Conservation (phyloP, 1,140 invertebrate species). For the Paraescarpia echinospica region DNA sequence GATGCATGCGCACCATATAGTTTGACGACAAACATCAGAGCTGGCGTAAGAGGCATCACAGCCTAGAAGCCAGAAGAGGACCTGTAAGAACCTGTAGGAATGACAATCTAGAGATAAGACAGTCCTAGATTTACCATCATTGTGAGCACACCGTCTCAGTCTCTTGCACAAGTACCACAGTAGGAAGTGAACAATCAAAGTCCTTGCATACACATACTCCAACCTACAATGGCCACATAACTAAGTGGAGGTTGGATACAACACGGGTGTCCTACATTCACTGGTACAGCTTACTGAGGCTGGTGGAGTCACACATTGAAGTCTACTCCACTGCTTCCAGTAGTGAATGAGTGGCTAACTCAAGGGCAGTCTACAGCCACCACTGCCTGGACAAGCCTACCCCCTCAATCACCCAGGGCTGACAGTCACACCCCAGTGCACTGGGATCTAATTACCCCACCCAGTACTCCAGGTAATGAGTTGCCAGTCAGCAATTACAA, state of each 20-base stretch:
- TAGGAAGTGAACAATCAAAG: not conserved
- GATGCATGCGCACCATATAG: too few relatives aligned
- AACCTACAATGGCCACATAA: not conserved
- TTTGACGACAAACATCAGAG: too few relatives aligned
- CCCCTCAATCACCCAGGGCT: not conserved
- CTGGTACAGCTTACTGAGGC: not conserved
- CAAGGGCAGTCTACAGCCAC: not conserved
- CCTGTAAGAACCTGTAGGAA: too few relatives aligned
- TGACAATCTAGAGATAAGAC: not conserved
- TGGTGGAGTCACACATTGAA: not conserved
- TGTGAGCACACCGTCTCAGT: not conserved
- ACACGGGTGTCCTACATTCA: not conserved
- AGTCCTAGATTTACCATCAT: not conserved
- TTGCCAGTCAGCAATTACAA: not conserved
- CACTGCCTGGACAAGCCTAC: not conserved
- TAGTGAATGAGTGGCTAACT: not conserved
- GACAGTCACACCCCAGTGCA: not conserved
- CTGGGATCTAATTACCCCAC: not conserved
- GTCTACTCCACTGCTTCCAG: not conserved
- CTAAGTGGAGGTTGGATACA: not conserved
- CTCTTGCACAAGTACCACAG: not conserved
- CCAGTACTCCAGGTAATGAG: not conserved
- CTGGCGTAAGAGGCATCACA: too few relatives aligned
- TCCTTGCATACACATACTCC: too few relatives aligned
- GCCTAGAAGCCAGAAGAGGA: too few relatives aligned